Percentiles rank a stretch among this genome's conserved stretches.
phyloP scores from a whole-genome alignment of 2,113 vertebrate genomes.

The Cottus gobio region DNA sequence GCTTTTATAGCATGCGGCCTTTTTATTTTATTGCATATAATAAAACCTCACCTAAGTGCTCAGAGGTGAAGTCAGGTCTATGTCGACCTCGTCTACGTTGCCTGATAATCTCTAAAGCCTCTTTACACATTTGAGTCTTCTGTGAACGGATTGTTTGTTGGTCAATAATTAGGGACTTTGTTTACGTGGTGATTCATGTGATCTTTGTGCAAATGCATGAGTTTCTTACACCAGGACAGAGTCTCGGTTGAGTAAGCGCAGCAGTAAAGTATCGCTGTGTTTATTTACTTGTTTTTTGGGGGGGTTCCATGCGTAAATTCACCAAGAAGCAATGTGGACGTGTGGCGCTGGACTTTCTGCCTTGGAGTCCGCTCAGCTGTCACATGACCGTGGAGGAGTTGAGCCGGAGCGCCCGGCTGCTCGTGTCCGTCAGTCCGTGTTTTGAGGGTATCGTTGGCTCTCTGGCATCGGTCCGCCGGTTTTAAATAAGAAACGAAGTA shows the following conservation, averaged over 20 bases:
- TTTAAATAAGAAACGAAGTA: slow-evolving; percentile 21
- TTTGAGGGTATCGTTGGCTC: slow-evolving; percentile 11
- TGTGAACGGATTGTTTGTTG: background rate
- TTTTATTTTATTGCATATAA: background rate
- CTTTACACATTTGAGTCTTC: background rate
- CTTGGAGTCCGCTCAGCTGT: slow-evolving; percentile 21
- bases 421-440: slow-evolving; percentile 19
- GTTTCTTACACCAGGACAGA: background rate
- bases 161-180: slow-evolving; percentile 9
- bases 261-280: background rate
- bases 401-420: background rate
- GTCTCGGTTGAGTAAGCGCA: background rate
- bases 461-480: background rate
- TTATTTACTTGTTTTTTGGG: background rate
- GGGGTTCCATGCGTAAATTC: background rate
- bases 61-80: background rate
- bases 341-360: slow-evolving; percentile 21
- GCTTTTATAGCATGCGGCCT: no score
- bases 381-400: slow-evolving; percentile 27
- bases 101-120: background rate
- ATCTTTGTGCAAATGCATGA: background rate
- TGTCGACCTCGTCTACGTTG: no score
- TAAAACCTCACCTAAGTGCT: background rate
- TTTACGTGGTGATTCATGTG: slow-evolving; percentile 1
- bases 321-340: background rate